Base-by-base conservation (phyloP, 2,797 vertebrate genomes). In the Lates japonicus region DNA sequence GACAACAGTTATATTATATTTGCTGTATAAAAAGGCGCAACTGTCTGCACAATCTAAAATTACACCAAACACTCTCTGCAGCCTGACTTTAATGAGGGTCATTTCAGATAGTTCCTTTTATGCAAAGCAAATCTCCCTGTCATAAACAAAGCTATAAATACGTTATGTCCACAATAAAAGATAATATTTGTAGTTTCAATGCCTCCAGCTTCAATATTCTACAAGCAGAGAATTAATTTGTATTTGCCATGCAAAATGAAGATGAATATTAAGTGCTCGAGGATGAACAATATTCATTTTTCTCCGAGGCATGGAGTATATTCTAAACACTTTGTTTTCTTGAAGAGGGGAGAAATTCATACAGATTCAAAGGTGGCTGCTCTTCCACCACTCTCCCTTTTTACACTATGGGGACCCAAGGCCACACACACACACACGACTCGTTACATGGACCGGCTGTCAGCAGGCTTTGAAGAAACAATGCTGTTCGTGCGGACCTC, bases 401-500 rank as follows among this genome's bases (percentile, higher is more conserved):
- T 55, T 46, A 68, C 52, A 70, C 33, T 51, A 4, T 1, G 1
- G 57, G 37, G 66, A 78, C 70, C 39, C 67, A 52, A 66, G 66
- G 78, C 86, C 81, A 70, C 60, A 72, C 25, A 29, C 25, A 29
- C 81, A 70, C 60, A 72, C 75, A 57, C 65, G 46, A 52, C 49
- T 37, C 3, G 2, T 42, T 71, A 69, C 62, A 55, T 16, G 58
- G 63, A 48, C 44, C 77, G 51, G 78, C 78, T 83, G 81, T 84
- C 83, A 71, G 76, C 55, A 35, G 35, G 49, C 71, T 80, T 60
- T 22, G 37, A 72, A 69, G 78, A 72, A 85, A 84, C 80, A 87
- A 85, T 70, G 77, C 60, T 35, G 70, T 52, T 79, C 75, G 68
- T 71, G 69, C 61, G 63, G 66, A 76, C 63, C 76, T 61, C 41